Evolutionary conservation across 2,888 invertebrate species (phyloP).

Genomic region (Cantharis nigra): DNA sequence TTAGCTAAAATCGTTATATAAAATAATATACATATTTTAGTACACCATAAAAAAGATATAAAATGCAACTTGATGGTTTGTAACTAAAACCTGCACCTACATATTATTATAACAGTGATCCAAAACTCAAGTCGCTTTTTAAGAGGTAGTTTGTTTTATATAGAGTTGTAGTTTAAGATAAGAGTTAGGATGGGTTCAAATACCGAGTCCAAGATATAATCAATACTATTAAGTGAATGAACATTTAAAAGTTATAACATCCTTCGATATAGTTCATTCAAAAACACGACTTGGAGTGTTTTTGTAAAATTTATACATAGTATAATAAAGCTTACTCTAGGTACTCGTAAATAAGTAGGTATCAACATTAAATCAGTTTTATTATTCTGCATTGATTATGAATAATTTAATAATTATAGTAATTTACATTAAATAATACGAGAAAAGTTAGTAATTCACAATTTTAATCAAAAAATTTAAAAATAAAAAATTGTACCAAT

Average conservation of each 20-base stretch:
- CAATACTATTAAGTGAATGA: slow-evolving; percentile 38
- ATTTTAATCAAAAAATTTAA: too few species aligned
- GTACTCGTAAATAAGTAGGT: too few species aligned
- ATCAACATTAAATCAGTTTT: too few species aligned
- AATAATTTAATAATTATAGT: too few species aligned
- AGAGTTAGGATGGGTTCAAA: slow-evolving; percentile 38
- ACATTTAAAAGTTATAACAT: slow-evolving; percentile 30
- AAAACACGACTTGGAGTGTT: neutral
- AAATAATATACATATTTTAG: neutral
- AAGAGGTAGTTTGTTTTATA: slow-evolving; percentile 23
- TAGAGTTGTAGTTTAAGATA: slow-evolving; percentile 38
- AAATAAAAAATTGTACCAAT: too few species aligned
- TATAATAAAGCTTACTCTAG: too few species aligned
- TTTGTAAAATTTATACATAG: neutral
- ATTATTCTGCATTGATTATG: too few species aligned
- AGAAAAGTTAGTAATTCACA: too few species aligned
- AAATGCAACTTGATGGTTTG: neutral
- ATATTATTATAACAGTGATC: neutral
- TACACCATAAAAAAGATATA: neutral
- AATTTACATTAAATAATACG: too few species aligned
- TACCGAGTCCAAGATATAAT: slow-evolving; percentile 36
- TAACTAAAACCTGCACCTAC: neutral
- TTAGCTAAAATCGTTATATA: neutral
- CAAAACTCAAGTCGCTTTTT: neutral
- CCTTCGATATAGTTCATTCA: neutral